Percentiles rank a stretch among this genome's conserved stretches.
These are phyloP conservation scores for Drosophila albomicans DNA, from an alignment of 1,140 invertebrate species.

Conservation along the genomic window DNA sequence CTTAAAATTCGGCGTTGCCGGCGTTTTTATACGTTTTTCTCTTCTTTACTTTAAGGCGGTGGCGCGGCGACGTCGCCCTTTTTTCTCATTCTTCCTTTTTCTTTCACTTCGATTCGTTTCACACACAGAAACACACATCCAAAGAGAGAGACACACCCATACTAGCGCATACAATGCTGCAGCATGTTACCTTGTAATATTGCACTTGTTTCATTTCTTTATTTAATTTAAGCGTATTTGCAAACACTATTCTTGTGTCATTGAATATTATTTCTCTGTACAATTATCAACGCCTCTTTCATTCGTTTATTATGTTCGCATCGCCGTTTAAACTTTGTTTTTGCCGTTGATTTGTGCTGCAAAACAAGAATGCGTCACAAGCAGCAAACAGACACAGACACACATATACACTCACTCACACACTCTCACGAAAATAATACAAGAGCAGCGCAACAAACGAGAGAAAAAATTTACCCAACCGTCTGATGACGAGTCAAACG, in stretches of 20 bases:
- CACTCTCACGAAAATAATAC: conserved; percentile 38
- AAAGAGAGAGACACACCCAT: conserved; percentile 49
- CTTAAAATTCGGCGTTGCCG: conserved; percentile 73
- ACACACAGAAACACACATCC: conserved; percentile 29
- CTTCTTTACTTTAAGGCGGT: conserved; percentile 43
- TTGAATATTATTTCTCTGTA: conserved; percentile 17
- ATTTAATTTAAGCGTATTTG: conserved; percentile 37
- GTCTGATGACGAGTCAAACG: conserved; percentile 75
- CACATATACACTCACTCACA: conserved; percentile 39
- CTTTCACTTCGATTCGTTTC: conserved; percentile 54
- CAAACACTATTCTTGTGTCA: conserved; percentile 17
- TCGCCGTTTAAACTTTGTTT: conserved; percentile 44
- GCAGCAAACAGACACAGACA: conserved; percentile 50
- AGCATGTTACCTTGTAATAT: conserved; percentile 45
- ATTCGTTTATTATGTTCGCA: conserved; percentile 31
- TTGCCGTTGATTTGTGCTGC: conserved; percentile 59
- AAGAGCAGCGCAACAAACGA: conserved; percentile 53
- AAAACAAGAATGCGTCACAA: conserved; percentile 80
- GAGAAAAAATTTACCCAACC: conserved; percentile 75
- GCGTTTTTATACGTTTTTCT: conserved; percentile 69
- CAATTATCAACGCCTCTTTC: conserved; percentile 46
- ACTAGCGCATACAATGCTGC: conserved; percentile 48
- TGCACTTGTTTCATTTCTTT: conserved; percentile 44
- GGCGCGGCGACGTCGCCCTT: conserved; percentile 67
- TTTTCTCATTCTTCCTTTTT: conserved; percentile 55